phyloP scores from a whole-genome alignment of 2,888 invertebrate genomes.

The Leptarthrus brevirostris region DNA sequence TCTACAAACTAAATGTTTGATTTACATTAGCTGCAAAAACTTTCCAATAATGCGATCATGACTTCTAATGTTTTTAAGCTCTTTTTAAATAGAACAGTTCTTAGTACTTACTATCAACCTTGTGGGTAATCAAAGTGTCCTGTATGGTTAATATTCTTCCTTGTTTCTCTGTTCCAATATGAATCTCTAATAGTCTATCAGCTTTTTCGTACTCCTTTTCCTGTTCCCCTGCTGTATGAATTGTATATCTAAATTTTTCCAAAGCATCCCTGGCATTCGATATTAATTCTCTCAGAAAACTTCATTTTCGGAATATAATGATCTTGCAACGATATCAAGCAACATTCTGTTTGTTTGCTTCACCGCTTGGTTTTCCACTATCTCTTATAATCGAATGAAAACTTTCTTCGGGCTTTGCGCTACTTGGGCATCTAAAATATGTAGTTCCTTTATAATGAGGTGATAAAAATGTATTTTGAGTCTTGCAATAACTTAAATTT shows the following conservation, averaged over 20 bases:
- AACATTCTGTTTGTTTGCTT: constrained; percentile 83
- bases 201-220: constrained; percentile 69
- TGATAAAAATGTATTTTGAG: too few species aligned
- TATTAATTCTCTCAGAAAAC: constrained; percentile 95
- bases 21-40: too few species aligned
- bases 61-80: too few species aligned
- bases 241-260: constrained; percentile 89
- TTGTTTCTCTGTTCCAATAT: constrained; percentile 88
- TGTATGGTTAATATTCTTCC: constrained; percentile 86
- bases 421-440: too few species aligned
- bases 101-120: too few species aligned
- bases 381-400: constrained; percentile 59
- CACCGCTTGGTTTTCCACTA: constrained; percentile 58
- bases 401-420: constrained; percentile 48
- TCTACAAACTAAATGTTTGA: too few species aligned
- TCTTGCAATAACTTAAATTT: too few species aligned
- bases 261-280: constrained; percentile 98
- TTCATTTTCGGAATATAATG: constrained; percentile 97
- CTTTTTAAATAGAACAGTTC: too few species aligned
- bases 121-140: too few species aligned
- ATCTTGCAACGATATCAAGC: constrained; percentile 95
- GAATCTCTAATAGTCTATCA: constrained; percentile 84
- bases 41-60: too few species aligned
- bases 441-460: too few species aligned
- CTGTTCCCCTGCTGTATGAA: constrained; percentile 69